phyloP scores from a whole-genome alignment of 2,888 invertebrate genomes.

The Luperina testacea region DNA sequence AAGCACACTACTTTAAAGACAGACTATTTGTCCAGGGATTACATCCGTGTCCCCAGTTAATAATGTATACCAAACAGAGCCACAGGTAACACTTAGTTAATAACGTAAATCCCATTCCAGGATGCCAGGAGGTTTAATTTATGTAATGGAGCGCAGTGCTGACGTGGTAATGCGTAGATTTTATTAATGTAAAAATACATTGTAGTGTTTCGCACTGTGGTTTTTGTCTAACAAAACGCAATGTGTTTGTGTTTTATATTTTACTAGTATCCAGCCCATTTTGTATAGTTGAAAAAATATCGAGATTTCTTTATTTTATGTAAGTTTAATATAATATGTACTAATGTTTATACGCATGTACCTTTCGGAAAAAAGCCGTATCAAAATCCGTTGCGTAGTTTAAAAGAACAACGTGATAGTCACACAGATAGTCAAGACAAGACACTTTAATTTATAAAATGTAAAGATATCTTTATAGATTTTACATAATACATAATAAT shows the following conservation, averaged over 20 bases:
- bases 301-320: not conserved
- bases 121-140: conserved; percentile 20
- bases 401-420: not conserved
- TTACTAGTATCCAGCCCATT: not conserved
- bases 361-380: not conserved
- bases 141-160: conserved; percentile 30
- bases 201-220: not conserved
- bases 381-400: not conserved
- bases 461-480: not conserved
- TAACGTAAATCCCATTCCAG: not conserved
- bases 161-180: not conserved
- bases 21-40: not conserved
- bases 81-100: not conserved
- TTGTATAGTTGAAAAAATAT: not conserved
- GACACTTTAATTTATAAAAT: not conserved
- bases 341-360: not conserved
- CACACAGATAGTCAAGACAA: not conserved
- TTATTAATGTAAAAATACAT: not conserved
- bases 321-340: not conserved
- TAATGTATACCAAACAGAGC: not conserved
- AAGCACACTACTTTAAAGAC: not conserved
- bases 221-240: not conserved
- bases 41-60: no score
- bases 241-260: not conserved
- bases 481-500: not conserved